phyloP scores from a whole-genome alignment of 2,888 invertebrate species.

The Entomobrya multifasciata region DNA sequence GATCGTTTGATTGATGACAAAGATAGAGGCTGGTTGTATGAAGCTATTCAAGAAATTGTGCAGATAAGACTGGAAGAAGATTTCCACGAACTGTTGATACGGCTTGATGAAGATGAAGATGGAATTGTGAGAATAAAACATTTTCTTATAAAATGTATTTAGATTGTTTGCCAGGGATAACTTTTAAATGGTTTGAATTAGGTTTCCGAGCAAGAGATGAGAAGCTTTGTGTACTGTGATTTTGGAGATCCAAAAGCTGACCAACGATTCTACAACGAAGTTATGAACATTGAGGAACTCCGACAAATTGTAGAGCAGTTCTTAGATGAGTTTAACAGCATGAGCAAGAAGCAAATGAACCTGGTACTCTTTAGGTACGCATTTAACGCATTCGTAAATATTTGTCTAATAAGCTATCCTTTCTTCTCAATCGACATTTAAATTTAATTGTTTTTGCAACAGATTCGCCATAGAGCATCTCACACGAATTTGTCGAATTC shows the following conservation, averaged over 20 bases:
- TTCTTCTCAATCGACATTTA: neutral
- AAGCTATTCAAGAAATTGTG: conserved; percentile 83
- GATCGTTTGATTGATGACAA: conserved; percentile 93
- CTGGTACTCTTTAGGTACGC: conserved; percentile 92
- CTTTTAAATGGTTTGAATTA: conserved; percentile 80
- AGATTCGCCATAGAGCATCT: conserved; percentile 93
- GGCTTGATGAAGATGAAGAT: conserved; percentile 84
- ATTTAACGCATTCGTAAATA: too few relatives aligned
- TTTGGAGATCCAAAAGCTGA: conserved; percentile 97
- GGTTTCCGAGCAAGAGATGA: conserved; percentile 90
- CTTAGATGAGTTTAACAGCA: conserved; percentile 94
- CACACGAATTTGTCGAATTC: conserved; percentile 89
- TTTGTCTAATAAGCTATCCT: neutral
- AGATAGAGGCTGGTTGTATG: conserved; percentile 91
- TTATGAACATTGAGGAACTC: conserved; percentile 90
- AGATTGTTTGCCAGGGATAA: neutral
- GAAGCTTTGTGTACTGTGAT: conserved; percentile 95
- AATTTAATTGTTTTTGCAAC: conserved; percentile 59
- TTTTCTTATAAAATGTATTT: neutral
- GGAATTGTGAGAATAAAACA: conserved; percentile 81
- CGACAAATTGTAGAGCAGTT: conserved; percentile 92
- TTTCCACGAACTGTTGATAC: conserved; percentile 87
- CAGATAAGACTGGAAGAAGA: conserved; percentile 84
- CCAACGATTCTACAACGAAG: conserved; percentile 93
- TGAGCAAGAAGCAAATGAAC: conserved; percentile 98